Evolutionary conservation across 2,888 invertebrate genomes (phyloP).

Genomic region (Amiota minor): DNA sequence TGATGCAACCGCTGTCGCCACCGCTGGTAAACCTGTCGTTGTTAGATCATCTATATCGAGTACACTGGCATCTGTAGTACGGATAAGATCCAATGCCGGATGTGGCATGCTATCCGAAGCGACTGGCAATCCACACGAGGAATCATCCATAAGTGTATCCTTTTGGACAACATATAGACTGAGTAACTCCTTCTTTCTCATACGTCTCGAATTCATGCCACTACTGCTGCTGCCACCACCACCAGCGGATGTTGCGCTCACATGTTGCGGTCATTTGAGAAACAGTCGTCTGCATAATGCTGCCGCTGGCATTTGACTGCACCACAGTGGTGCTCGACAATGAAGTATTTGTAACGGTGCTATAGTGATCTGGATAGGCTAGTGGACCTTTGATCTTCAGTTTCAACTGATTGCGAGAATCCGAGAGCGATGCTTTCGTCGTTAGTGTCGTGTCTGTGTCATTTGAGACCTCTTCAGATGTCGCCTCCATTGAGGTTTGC

Average conservation of each 20-base stretch:
- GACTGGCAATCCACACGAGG: constrained; percentile 75
- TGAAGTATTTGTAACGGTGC: constrained; percentile 46
- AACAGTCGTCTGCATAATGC: constrained; percentile 61
- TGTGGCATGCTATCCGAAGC: constrained; percentile 68
- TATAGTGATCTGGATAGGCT: constrained; percentile 82
- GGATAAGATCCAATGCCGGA: constrained; percentile 77
- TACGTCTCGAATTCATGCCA: constrained; percentile 85
- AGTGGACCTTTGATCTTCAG: constrained; percentile 93
- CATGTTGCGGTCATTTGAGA: constrained; percentile 55
- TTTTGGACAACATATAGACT: constrained; percentile 87
- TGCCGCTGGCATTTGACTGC: constrained; percentile 49
- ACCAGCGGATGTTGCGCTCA: constrained; percentile 52
- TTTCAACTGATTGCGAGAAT: constrained; percentile 89
- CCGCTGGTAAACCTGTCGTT: constrained; percentile 78
- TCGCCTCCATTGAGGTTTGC: constrained; percentile 72
- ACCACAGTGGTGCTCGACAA: constrained; percentile 52
- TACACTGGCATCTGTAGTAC: constrained; percentile 92
- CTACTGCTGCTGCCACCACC: constrained; percentile 71
- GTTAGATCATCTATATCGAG: constrained; percentile 83
- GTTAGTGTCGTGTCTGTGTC: constrained; percentile 74
- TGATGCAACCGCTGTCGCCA: constrained; percentile 46
- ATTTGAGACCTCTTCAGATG: constrained; percentile 74
- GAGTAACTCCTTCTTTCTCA: constrained; percentile 91
- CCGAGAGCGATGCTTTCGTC: constrained; percentile 84
- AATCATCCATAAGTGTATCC: constrained; percentile 89